These are phyloP conservation scores for Cheilosia urbana DNA, from an alignment of 2,888 invertebrate species.

Conservation along the genomic window DNA sequence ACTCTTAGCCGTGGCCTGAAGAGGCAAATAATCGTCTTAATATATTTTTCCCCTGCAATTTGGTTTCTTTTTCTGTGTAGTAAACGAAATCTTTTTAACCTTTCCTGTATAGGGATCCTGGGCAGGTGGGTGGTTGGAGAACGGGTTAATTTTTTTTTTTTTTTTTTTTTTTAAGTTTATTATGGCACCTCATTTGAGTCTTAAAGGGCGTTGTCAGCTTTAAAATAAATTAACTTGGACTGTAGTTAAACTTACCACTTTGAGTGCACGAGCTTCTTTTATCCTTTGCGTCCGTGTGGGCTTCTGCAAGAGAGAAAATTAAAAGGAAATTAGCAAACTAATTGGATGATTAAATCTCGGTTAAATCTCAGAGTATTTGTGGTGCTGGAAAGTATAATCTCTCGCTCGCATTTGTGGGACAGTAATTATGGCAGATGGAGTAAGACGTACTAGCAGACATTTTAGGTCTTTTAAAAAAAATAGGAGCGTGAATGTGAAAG, in stretches of 20 bases:
- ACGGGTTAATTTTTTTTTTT: too few species aligned
- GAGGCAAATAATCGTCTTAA: conserved; percentile 40
- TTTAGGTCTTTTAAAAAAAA: too few species aligned
- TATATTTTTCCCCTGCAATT: not conserved
- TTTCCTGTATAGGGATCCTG: conserved; percentile 8
- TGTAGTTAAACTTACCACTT: conserved; percentile 28
- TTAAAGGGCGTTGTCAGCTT: conserved; percentile 21
- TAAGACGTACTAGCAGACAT: too few species aligned
- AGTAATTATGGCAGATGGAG: not conserved
- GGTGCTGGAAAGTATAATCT: not conserved
- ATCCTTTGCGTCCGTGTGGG: conserved; percentile 25
- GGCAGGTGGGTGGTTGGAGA: too few species aligned
- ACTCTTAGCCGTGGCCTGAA: conserved; percentile 22
- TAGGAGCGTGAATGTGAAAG: too few species aligned
- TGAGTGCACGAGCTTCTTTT: not conserved
- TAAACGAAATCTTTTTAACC: not conserved
- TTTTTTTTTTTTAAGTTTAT: too few species aligned
- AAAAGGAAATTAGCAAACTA: conserved; percentile 6
- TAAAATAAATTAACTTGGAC: conserved; percentile 19
- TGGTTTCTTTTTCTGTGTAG: not conserved
- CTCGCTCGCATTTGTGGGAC: not conserved
- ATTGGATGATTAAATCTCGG: conserved; percentile 12
- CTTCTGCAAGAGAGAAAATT: conserved; percentile 32
- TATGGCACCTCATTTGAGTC: conserved; percentile 1
- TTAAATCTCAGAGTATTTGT: not conserved